Base-by-base conservation (phyloP, 2,797 vertebrate species). In the Molossus alvarezi region DNA sequence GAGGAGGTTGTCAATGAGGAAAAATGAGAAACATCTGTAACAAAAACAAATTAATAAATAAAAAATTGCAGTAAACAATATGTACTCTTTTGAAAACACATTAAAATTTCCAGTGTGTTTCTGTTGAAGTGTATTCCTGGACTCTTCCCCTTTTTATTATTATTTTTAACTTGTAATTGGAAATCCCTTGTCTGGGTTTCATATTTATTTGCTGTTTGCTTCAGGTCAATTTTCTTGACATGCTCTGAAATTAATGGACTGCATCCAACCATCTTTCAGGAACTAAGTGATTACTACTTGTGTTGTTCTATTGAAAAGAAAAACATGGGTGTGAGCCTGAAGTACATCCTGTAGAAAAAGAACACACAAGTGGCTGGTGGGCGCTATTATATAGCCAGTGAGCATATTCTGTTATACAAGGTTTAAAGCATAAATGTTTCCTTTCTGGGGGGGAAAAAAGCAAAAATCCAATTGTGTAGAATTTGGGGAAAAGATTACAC, bases 211-310 rank as follows among this genome's bases (percentile, higher is more conserved):
- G 0, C 84, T 97, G 10, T 79, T 86, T 92, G 1, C 94, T 65
- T 98, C 89, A 72, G 90, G 95, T 97, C 88, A 75, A 87, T 93
- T 96, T 97, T 97, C 77, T 96, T 92, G 87, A 82, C 95, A 75
- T 97, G 67, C 80, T 57, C 48, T 73, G 92, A 94, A 92, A 90
- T 93, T 88, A 79, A 51, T 96, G 75, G 12, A 62, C 79, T 97
- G 91, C 84, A 97, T 96, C 82, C 96, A 97, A 81, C 79, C 94
- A 37, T 73, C 71, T 76, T 96, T 95, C 87, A 96, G 94, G 86
- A 97, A 95, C 79, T 95, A 92, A 95, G 71, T 94, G 94, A 95
- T 96, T 79, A 51, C 72, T 83, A 58, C 72, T 95, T 90, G 25
- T 69, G 83, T 95, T 84, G 53, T 93, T 95, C 41, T 88, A 33